Conservation (phyloP, 2,113 vertebrate genomes). For the Hippocampus abdominalis region DNA sequence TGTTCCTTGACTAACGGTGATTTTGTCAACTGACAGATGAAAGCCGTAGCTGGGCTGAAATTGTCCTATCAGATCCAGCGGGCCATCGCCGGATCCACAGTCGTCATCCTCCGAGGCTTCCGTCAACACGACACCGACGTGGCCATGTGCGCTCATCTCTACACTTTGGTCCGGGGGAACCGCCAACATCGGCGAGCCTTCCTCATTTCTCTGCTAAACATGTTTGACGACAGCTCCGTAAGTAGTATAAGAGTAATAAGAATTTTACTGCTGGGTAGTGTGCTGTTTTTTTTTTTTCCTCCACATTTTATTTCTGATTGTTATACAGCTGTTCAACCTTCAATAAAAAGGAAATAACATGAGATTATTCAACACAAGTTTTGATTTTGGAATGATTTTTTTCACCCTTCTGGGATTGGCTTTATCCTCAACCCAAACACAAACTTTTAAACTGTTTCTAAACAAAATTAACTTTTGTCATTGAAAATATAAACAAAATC, state of each 20-base stretch:
- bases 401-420: no score
- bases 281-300: not conserved
- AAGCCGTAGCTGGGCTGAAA: slow-evolving; percentile 98
- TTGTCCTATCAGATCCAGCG: slow-evolving; percentile 98
- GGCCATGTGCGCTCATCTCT: slow-evolving; percentile 91
- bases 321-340: no score
- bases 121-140: slow-evolving; percentile 83
- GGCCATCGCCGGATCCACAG: slow-evolving; percentile 80
- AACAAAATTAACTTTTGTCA: no score
- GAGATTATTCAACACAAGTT: no score
- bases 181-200: slow-evolving; percentile 94
- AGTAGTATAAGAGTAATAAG: slow-evolving; percentile 54
- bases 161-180: slow-evolving; percentile 93
- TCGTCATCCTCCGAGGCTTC: slow-evolving; percentile 82
- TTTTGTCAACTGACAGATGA: slow-evolving; percentile 81
- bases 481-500: no score
- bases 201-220: slow-evolving; percentile 93
- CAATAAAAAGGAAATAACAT: no score
- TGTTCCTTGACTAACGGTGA: not conserved
- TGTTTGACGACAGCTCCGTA: slow-evolving; percentile 96
- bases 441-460: no score
- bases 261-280: not conserved
- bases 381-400: no score
- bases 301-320: not conserved
- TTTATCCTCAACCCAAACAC: no score